Base-by-base conservation (phyloP, 1,140 invertebrate species). In the Lineus longissimus region DNA sequence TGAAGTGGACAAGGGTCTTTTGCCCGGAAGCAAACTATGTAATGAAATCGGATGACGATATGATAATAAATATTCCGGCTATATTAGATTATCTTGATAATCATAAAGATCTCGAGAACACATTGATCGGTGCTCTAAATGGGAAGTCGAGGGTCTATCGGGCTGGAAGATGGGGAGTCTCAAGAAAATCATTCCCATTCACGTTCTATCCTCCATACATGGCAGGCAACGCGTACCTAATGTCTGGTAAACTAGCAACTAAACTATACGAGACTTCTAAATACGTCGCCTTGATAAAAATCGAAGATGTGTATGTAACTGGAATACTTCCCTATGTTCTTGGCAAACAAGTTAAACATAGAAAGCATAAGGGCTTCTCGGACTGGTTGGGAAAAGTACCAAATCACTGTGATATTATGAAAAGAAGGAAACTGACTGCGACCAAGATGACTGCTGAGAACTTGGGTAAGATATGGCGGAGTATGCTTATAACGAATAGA, bases 1-100 rank as follows among this genome's bases (percentile, higher is more conserved):
- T 94, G 29, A 84, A 86, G 70, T 95, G 92, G 91, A 87, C 86
- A 0, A 73, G 84, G 0, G 78, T 77, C 11, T 81, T 85, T 66
- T 95, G 92, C 75, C 70, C 73, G 11, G 78, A 58, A 6, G 84
- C 86, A 1, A 81, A 86, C 59, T 92, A 86, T 72, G 84, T 94
- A 15, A 84, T 95, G 17, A 95, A 95, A 85, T 88, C 91, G 77
- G 93, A 95, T 76, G 91, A 94, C 78, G 93, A 95, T 75, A 91
- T 89, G 61, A 87, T 91, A 43, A 85, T 92, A 17, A 88, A 93
- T 80, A 71, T 93, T 13, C 87, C 87, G 2, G 36, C 40, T 29
- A 61, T 76, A 0, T 19, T 63, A 22, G n/a, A 62, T 6, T 29
- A 71, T 23, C 15, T 22, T 6, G n/a, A 30, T n/a, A 17, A 33